A percentile compares a stretch with the other conserved stretches of the same genome.
phyloP scores from a whole-genome alignment of 2,113 vertebrate species.

The Clarias gariepinus region DNA sequence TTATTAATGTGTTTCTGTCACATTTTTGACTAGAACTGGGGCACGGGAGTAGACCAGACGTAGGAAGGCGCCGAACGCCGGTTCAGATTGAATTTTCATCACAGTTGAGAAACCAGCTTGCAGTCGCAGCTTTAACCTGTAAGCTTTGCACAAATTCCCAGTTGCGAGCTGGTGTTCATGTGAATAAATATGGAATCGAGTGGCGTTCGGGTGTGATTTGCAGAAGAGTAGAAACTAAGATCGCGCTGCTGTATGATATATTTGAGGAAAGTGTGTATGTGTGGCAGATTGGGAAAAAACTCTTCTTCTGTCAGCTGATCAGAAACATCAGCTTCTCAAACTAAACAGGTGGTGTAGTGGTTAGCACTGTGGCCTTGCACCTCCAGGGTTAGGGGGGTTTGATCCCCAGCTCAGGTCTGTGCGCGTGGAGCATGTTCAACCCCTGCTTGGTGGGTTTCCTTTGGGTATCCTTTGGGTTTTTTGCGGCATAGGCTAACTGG shows the following conservation, averaged over 20 bases:
- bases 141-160: neutral
- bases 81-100: neutral
- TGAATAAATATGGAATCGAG: neutral
- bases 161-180: neutral
- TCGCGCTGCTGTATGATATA: neutral
- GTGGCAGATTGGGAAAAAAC: neutral
- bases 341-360: too few relatives aligned
- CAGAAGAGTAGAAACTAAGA: neutral
- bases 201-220: neutral
- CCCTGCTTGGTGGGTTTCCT: too few relatives aligned
- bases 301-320: neutral
- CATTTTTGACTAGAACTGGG: conserved; percentile 40
- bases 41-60: conserved; percentile 10
- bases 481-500: too few relatives aligned
- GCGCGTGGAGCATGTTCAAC: too few relatives aligned
- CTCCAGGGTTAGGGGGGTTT: too few relatives aligned
- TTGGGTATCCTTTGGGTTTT: too few relatives aligned
- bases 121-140: neutral
- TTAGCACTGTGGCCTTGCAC: too few relatives aligned
- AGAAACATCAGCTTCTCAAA: too few relatives aligned
- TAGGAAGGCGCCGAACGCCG: neutral
- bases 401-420: too few relatives aligned
- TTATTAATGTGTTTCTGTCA: conserved; percentile 56
- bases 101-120: neutral
- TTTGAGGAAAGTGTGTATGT: neutral